Evolutionary conservation across 2,888 invertebrate genomes (phyloP).

Genomic region (Lingula anatina): DNA sequence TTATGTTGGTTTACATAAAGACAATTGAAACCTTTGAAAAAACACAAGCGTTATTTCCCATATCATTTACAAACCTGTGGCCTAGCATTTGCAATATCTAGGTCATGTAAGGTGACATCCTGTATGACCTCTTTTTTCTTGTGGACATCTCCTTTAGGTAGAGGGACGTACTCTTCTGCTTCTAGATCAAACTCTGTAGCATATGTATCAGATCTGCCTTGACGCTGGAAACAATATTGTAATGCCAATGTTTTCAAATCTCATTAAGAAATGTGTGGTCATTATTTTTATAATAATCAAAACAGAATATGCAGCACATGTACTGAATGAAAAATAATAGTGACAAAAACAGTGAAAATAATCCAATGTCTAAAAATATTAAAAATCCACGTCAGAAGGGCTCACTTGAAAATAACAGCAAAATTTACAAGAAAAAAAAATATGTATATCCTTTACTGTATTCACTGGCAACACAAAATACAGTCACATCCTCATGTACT

Average conservation of each 20-base stretch:
- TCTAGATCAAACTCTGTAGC: constrained; percentile 99
- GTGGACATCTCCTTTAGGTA: constrained; percentile 98
- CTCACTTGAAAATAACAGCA: neutral
- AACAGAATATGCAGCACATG: too few species aligned
- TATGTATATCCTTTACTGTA: too few species aligned
- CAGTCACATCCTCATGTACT: too few species aligned
- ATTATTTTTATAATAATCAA: neutral
- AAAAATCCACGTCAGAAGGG: neutral
- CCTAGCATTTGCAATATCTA: constrained; percentile 94
- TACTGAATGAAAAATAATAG: too few species aligned
- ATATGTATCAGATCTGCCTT: constrained; percentile 94
- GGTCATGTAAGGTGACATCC: constrained; percentile 94
- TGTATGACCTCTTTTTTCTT: constrained; percentile 97
- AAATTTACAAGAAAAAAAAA: too few species aligned
- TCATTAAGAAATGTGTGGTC: too few species aligned
- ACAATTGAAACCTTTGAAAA: neutral
- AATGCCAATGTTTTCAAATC: neutral
- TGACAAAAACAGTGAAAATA: neutral
- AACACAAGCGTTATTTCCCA: neutral
- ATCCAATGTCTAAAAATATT: neutral
- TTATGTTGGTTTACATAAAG: neutral
- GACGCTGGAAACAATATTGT: constrained; percentile 59
- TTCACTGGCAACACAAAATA: too few species aligned
- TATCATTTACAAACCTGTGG: constrained; percentile 67
- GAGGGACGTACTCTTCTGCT: constrained; percentile 97